Evolutionary conservation across 2,888 invertebrate species (phyloP).

Genomic region (Myopa tessellatipennis): DNA sequence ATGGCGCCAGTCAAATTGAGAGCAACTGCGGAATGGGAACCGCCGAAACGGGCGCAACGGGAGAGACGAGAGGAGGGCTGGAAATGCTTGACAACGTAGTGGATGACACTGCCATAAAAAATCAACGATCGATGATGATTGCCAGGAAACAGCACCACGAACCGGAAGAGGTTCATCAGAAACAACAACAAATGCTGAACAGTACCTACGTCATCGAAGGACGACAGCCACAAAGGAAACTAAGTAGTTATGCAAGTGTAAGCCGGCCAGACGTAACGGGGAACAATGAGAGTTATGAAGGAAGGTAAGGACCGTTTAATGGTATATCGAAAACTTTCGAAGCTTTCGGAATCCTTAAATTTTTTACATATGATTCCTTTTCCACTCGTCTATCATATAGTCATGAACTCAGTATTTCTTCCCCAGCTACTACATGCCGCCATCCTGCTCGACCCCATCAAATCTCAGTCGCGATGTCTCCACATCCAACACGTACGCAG

Average conservation of each 20-base stretch:
- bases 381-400: neutral
- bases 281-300: conserved; percentile 48
- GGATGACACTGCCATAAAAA: conserved; percentile 42
- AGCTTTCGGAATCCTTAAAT: neutral
- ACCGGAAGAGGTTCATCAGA: conserved; percentile 40
- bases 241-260: conserved; percentile 49
- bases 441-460: conserved; percentile 53
- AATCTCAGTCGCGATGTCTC: conserved; percentile 65
- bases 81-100: conserved; percentile 35
- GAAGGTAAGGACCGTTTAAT: conserved; percentile 38
- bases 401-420: conserved; percentile 3
- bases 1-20: conserved; percentile 59
- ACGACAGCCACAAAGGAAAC: conserved; percentile 46
- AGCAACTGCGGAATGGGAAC: conserved; percentile 53
- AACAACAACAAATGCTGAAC: conserved; percentile 46
- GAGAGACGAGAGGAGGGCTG: conserved; percentile 40
- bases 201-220: conserved; percentile 55
- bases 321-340: neutral
- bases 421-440: conserved; percentile 58
- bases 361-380: neutral
- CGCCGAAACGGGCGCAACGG: conserved; percentile 35
- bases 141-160: conserved; percentile 33
- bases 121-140: conserved; percentile 55
- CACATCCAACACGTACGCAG: conserved; percentile 65
- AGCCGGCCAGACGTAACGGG: conserved; percentile 28